A percentile compares a stretch with the other conserved stretches of the same genome.
phyloP scores from a whole-genome alignment of 2,888 invertebrate species.

The Drosophila borealis region DNA sequence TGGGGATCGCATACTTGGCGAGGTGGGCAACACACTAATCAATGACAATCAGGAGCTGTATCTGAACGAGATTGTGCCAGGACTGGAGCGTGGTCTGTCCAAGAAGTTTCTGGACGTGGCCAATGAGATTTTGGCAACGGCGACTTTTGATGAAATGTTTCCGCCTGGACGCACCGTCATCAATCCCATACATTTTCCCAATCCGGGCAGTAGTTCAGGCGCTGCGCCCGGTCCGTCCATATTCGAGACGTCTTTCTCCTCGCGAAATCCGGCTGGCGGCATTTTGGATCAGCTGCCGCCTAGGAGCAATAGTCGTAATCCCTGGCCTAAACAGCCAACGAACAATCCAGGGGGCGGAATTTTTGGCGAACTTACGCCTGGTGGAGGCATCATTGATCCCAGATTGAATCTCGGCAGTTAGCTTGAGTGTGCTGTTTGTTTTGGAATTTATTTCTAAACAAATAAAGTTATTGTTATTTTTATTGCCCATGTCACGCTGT shows the following conservation, averaged over 20 bases:
- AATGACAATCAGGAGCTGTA: constrained; percentile 84
- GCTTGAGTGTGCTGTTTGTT: not conserved
- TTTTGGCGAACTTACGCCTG: constrained; percentile 34
- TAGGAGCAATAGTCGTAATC: constrained; percentile 29
- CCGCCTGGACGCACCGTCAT: constrained; percentile 73
- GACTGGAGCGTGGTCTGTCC: constrained; percentile 83
- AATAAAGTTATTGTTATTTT: constrained; percentile 19
- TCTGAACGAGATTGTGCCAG: constrained; percentile 83
- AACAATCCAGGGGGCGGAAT: constrained; percentile 47
- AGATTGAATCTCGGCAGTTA: constrained; percentile 44
- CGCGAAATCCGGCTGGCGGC: constrained; percentile 57
- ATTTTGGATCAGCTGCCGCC: constrained; percentile 56
- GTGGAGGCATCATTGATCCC: constrained; percentile 58
- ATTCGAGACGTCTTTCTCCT: constrained; percentile 49
- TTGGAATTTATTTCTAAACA: constrained; percentile 13
- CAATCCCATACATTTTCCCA: constrained; percentile 60
- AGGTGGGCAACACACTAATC: constrained; percentile 83
- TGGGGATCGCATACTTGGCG: constrained; percentile 82
- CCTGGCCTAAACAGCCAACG: constrained; percentile 15
- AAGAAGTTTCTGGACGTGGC: constrained; percentile 84
- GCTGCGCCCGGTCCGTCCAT: constrained; percentile 50
- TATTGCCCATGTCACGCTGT: not conserved
- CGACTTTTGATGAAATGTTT: constrained; percentile 85
- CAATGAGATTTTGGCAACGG: constrained; percentile 82
- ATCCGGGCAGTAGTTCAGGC: constrained; percentile 8